Conservation (phyloP, 2,888 invertebrate species). For the Heteromyza rotundicornis region DNA sequence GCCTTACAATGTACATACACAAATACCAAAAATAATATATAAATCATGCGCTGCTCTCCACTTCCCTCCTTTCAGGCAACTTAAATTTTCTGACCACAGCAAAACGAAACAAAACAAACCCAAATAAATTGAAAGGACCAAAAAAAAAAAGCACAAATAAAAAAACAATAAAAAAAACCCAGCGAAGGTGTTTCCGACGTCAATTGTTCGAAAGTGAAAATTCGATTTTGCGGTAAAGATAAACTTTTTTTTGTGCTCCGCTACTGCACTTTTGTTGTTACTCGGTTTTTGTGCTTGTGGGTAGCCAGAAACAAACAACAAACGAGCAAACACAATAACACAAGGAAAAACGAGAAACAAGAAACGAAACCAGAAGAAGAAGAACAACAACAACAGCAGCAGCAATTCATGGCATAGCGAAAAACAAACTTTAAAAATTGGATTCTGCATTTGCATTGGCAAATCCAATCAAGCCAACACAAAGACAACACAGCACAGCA, state of each 20-base stretch:
- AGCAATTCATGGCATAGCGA: constrained; percentile 48
- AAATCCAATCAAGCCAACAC: constrained; percentile 57
- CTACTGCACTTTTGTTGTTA: constrained; percentile 15
- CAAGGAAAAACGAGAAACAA: constrained; percentile 17
- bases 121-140: constrained; percentile 9
- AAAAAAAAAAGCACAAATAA: constrained; percentile 2
- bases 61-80: not conserved
- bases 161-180: not conserved
- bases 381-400: constrained; percentile 21
- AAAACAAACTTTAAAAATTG: constrained; percentile 59
- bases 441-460: constrained; percentile 58
- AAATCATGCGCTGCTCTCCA: too few relatives aligned
- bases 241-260: constrained; percentile 16
- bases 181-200: constrained; percentile 37
- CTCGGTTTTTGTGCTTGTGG: constrained; percentile 26
- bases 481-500: constrained; percentile 18
- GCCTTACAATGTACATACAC: too few relatives aligned
- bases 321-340: constrained; percentile 28
- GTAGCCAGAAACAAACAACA: constrained; percentile 37
- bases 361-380: not conserved
- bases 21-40: too few relatives aligned
- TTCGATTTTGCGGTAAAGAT: constrained; percentile 53
- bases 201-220: constrained; percentile 57
- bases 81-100: constrained; percentile 2
- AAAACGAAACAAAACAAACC: constrained; percentile 9